Base-by-base conservation (phyloP, 2,797 vertebrate species). In the Phaenicophaeus curvirostris region DNA sequence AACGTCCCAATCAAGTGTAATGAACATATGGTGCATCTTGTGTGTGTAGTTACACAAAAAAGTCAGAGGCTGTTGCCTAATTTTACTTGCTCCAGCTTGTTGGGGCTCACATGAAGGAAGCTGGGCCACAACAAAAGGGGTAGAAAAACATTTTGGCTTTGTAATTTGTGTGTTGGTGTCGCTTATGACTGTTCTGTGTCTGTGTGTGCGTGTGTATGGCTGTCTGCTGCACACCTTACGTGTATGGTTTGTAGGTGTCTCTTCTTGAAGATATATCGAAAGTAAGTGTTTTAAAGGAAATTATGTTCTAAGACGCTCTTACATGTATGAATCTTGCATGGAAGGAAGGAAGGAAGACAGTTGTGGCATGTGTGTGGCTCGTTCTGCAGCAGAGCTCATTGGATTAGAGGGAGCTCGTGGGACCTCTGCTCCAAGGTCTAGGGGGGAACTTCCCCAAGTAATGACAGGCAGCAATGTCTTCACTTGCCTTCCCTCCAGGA, bases 1-100 rank as follows among this genome's bases (percentile, higher is more conserved):
- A 54, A 23, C 0, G 0, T 50, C 20, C 16, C 46, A 3, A 14
- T 61, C 3, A 6, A 63, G 25, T 0, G 1, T 30, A 28, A 9
- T 15, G 57, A 37, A 44, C 15, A 1, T 31, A 21, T 1, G 7
- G 35, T 31, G 3, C 71, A 14, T 69, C 50, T 39, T 5, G 7
- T 13, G 8, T 7, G 7, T 82, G 50, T 13, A 44, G 48, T n/a
- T 50, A 18, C 24, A 21, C 31, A 30, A 15, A 83, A 61, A 53
- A 35, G 20, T 39, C 5, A 5, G 74, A 57, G 50, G 44, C 35
- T 72, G 0, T 85, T 90, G 78, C 68, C 50, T 72, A 18, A 63
- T 57, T 9, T 51, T 15, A 9, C 55, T 50, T 85, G 72, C 41
- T 59, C 15, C 41, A 87, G 90, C 42, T 54, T 15, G 24, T 18